These are phyloP conservation scores for Arothron firmamentum DNA, from an alignment of 2,113 vertebrate genomes.

Conservation along the genomic window DNA sequence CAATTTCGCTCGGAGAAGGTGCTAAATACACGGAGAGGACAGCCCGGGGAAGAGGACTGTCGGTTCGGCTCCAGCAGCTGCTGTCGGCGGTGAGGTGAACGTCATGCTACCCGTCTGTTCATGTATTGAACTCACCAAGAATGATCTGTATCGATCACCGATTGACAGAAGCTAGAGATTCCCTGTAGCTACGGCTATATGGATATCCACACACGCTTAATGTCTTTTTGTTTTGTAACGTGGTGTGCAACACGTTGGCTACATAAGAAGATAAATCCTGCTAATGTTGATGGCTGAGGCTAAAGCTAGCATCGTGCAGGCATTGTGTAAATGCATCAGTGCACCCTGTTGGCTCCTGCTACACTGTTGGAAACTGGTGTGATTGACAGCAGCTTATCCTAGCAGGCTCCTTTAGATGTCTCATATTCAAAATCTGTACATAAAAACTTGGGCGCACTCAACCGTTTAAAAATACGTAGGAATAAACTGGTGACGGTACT, in stretches of 20 bases:
- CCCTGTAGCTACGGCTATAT: too few relatives aligned
- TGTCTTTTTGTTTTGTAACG: not conserved
- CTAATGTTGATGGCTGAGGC: slow-evolving; percentile 22
- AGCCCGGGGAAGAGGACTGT: slow-evolving; percentile 34
- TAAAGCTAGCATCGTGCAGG: slow-evolving; percentile 22
- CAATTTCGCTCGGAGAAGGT: not conserved
- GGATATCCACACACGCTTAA: too few relatives aligned
- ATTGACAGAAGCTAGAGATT: too few relatives aligned
- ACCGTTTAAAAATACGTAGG: too few relatives aligned
- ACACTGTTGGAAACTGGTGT: slow-evolving; percentile 6
- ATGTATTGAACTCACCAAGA: slow-evolving; percentile 6
- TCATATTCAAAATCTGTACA: too few relatives aligned
- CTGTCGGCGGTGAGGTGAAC: slow-evolving; percentile 62
- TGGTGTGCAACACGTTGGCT: not conserved
- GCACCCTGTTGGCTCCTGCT: slow-evolving; percentile 3
- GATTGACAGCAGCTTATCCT: not conserved
- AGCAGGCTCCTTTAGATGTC: too few relatives aligned
- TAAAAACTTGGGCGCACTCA: too few relatives aligned
- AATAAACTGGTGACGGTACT: too few relatives aligned
- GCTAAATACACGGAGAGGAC: not conserved
- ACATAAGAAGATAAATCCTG: not conserved
- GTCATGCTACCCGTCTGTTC: slow-evolving; percentile 39
- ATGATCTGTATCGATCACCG: not conserved
- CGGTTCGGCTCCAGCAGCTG: slow-evolving; percentile 35
- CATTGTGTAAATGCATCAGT: slow-evolving; percentile 3